Base-by-base conservation (phyloP, 92 coral and sea anemone genomes). In the Actinernus sp. region DNA sequence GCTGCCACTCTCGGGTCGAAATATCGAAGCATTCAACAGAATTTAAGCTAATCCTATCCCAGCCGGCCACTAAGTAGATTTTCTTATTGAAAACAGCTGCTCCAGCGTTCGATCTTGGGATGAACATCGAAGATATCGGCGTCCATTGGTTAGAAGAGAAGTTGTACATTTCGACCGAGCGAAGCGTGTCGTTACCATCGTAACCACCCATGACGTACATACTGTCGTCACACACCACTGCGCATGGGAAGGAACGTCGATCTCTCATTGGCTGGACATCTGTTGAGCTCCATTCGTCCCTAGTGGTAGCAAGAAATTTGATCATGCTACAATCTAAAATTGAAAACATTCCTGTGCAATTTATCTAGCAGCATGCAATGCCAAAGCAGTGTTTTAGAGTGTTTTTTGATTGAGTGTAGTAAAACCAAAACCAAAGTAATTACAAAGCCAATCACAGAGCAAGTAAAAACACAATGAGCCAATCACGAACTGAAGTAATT, bases 181-280 rank as follows among this genome's bases (percentile, higher is more conserved):
- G 89, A 9, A 95, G 76, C n/a, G 99, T 95, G 68, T 95, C 99
- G 84, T 95, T 95, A n/a, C 99, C 99, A 58, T 95, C 99, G 81
- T 95, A 95, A 43, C 99, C 99, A 37, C 99, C 99, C 86, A 95
- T 78, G 20, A 92, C 97, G 79, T 75, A 95, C 99, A 95, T 91
- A 29, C 85, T 87, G 79, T 95, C 99, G 21, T 95, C 97, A 26
- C 76, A 68, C 48, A 95, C 99, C 28, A 95, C 97, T 0, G 99
- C 99, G 62, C 99, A 91, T 11, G 98, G 99, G 65, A 95, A 95
- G 0, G 99, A 95, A 20, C 99, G 84, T 25, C 99, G 72, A 77
- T 95, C 99, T 24, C 93, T 85, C 99, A 95, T 95, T 47, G 97
- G 99, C 43, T 81, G 91, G 24, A 95, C 97, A 21, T 91, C 95